Evolutionary conservation across 2,888 invertebrate genomes (phyloP), one percentile per base, ranked within the genome.

Genomic region (Mythimna pallens): DNA sequence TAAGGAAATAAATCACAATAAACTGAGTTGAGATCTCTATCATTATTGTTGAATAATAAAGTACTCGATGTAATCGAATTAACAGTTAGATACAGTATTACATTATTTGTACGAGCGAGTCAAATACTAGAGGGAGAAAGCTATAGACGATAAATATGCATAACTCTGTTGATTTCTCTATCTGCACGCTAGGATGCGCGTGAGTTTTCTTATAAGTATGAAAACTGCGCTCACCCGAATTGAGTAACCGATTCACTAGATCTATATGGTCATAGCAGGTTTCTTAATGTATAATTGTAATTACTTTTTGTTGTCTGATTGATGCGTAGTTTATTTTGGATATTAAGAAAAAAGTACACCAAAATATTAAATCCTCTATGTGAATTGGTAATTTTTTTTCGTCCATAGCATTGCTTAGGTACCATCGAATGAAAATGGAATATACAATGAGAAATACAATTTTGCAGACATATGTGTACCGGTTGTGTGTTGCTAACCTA

Each of bases 91-190:
- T 54, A 61, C 64, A 65, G 25, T 65, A 65, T 63, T 69, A 69
- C 64, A 76, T 71, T 76, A 73, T 73, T 76, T 57, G 76, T 84
- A 47, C 17, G 67, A 82, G 77, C 81, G 80, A 78, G 75, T 79
- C 83, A 70, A 82, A 87, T 88, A 88, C 87, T 83, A 89, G 89
- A 90, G 89, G 83, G 93, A 93, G 95, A 95, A 94, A 95, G 94
- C 93, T 83, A 92, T 91, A 90, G 76, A 86, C 79, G 90, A 93
- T 94, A 92, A 93, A 95, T 95, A 95, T 94, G 94, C 93, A 94
- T 93, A 89, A 85, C 87, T 91, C 73, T 3, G 87, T 77, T 86
- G 92, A 93, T 95, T 95, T 95, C 95, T 93, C 95, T 88, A 82
- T 68, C 64, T 85, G 92, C 95, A 95, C 95, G 95, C 94, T 87